A percentile compares a stretch with the other conserved stretches of the same genome.
Evolutionary conservation across 2,888 invertebrate genomes (phyloP).

Genomic region (Camponotus fellah): DNA sequence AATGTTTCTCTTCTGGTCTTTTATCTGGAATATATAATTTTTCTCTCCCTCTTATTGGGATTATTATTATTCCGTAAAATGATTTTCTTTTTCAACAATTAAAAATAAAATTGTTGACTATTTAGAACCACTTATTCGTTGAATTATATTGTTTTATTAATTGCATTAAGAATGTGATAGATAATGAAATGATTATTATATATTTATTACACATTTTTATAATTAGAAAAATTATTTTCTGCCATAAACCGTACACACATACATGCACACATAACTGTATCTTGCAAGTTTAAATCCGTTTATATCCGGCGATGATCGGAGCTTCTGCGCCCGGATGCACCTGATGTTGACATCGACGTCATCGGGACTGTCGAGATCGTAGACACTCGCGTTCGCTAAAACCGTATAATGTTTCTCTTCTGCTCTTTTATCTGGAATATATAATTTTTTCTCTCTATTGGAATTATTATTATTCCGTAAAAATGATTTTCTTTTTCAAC

Average conservation of each 20-base stretch:
- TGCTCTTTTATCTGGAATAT: background rate
- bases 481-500: background rate
- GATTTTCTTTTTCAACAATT: background rate
- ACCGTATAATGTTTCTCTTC: background rate
- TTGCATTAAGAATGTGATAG: background rate
- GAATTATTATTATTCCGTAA: background rate
- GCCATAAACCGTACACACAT: background rate
- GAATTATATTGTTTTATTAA: background rate
- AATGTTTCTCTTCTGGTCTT: background rate
- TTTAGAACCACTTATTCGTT: background rate
- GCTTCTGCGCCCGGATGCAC: constrained; percentile 62
- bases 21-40: background rate
- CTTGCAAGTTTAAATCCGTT: constrained; percentile 60
- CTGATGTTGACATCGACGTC: constrained; percentile 58
- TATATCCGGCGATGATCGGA: constrained; percentile 68
- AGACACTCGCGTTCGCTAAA: constrained; percentile 7
- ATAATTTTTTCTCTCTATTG: background rate
- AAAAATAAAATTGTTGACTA: too few relatives aligned
- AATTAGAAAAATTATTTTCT: constrained; percentile 19
- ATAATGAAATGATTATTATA: background rate
- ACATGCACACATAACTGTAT: background rate
- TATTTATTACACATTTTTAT: background rate
- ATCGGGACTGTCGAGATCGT: constrained; percentile 29
- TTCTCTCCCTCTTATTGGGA: background rate
- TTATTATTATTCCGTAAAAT: background rate